Evolutionary conservation across 2,888 invertebrate species (phyloP).

Genomic region (Bedellia somnulentella): DNA sequence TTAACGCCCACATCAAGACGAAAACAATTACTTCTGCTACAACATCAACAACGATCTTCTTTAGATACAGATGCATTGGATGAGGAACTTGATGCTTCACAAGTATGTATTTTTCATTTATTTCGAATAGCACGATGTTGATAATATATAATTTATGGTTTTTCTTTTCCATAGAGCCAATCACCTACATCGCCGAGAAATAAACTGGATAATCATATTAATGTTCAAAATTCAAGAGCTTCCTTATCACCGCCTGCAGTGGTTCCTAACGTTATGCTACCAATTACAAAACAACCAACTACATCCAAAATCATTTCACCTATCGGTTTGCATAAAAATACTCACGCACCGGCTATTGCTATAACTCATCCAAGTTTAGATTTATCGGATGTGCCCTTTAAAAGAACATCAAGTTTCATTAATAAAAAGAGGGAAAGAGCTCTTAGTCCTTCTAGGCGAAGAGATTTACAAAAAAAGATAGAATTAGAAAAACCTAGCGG

Average conservation of each 20-base stretch:
- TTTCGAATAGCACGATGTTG: too few relatives aligned
- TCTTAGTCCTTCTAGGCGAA: constrained; percentile 50
- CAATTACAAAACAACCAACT: constrained; percentile 51
- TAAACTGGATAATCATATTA: constrained; percentile 43
- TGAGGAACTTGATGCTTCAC: constrained; percentile 68
- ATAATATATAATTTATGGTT: too few relatives aligned
- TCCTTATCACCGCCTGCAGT: constrained; percentile 51
- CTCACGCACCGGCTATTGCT: constrained; percentile 57
- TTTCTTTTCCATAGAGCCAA: too few relatives aligned
- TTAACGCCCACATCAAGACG: constrained; percentile 79
- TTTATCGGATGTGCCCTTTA: constrained; percentile 47
- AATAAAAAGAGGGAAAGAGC: constrained; percentile 55
- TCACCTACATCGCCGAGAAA: constrained; percentile 56
- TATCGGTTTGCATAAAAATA: constrained; percentile 26
- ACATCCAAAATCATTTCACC: constrained; percentile 34
- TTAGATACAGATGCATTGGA: constrained; percentile 83
- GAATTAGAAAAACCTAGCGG: constrained; percentile 45
- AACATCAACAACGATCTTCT: constrained; percentile 84
- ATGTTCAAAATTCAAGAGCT: constrained; percentile 28
- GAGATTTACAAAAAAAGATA: constrained; percentile 42
- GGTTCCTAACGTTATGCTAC: constrained; percentile 38
- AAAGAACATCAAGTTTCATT: constrained; percentile 49
- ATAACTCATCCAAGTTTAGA: constrained; percentile 60
- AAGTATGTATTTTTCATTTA: constrained; percentile 25
- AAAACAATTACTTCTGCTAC: constrained; percentile 74